Conservation (phyloP, 2,113 vertebrate genomes). For the Proterorhinus semilunaris region DNA sequence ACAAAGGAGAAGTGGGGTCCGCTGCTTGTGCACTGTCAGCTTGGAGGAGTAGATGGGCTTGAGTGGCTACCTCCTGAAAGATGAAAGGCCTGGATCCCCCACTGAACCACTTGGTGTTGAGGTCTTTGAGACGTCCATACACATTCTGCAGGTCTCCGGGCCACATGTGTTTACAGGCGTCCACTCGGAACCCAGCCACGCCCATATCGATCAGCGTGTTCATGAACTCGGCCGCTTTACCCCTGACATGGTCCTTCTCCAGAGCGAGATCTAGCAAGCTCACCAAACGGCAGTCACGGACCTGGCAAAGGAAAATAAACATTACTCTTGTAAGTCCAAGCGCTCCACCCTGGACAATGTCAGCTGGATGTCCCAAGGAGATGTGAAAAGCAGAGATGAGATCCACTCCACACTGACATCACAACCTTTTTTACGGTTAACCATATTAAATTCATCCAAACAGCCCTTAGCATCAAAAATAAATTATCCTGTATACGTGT, state of each 20-base stretch:
- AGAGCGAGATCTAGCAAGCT: constrained; percentile 87
- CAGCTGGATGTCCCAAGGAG: too few species aligned
- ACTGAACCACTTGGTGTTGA: constrained; percentile 83
- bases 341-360: too few species aligned
- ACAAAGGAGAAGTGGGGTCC: too few species aligned
- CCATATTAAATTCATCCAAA: too few species aligned
- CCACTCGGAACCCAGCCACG: constrained; percentile 90
- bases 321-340: too few species aligned
- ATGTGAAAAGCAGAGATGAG: too few species aligned
- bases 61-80: constrained; percentile 85
- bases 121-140: constrained; percentile 73
- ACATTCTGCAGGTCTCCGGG: constrained; percentile 82
- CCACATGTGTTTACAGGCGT: constrained; percentile 94
- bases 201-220: constrained; percentile 86
- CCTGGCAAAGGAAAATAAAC: constrained; percentile 65
- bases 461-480: too few species aligned
- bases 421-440: too few species aligned
- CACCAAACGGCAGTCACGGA: constrained; percentile 84
- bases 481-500: too few species aligned
- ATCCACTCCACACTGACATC: too few species aligned
- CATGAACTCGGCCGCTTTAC: constrained; percentile 75
- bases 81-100: constrained; percentile 81
- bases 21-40: too few species aligned
- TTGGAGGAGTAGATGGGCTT: too few species aligned
- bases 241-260: constrained; percentile 83